phyloP scores from a whole-genome alignment of 1,140 invertebrate species.

The Drosophila willistoni region DNA sequence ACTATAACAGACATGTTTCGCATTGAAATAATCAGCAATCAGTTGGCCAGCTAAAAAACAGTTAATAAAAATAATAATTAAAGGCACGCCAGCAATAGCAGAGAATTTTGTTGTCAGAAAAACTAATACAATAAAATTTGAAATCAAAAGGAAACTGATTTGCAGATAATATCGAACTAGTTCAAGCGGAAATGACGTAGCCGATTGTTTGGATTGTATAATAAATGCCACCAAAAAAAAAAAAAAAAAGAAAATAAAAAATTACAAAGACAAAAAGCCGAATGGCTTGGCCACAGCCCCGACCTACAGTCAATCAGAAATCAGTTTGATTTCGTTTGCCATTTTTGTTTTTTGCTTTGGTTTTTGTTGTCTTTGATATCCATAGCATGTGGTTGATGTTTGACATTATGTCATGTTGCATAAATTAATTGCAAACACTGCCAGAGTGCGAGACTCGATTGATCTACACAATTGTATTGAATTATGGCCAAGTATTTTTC shows the following conservation, averaged over 20 bases:
- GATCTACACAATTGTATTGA: conserved; percentile 49
- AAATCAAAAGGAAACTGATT: conserved; percentile 22
- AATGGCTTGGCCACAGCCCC: conserved; percentile 37
- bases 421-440: conserved; percentile 50
- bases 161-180: conserved; percentile 49
- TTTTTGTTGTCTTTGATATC: conserved; percentile 12
- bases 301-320: conserved; percentile 25
- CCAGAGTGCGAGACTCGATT: conserved; percentile 10
- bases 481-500: conserved; percentile 67
- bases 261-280: conserved; percentile 29
- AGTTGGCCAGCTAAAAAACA: background rate
- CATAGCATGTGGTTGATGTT: conserved; percentile 30
- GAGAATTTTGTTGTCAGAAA: conserved; percentile 6
- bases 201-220: conserved; percentile 47
- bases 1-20: conserved; percentile 37
- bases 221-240: conserved; percentile 48
- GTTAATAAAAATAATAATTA: conserved; percentile 51
- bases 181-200: conserved; percentile 67
- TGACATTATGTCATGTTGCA: conserved; percentile 61
- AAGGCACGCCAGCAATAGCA: conserved; percentile 3
- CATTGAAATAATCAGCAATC: conserved; percentile 46
- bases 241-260: conserved; percentile 38
- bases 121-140: conserved; percentile 5
- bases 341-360: conserved; percentile 21
- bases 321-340: conserved; percentile 21